Evolutionary conservation across 2,113 vertebrate species (phyloP).

Genomic region (Fulica atra): DNA sequence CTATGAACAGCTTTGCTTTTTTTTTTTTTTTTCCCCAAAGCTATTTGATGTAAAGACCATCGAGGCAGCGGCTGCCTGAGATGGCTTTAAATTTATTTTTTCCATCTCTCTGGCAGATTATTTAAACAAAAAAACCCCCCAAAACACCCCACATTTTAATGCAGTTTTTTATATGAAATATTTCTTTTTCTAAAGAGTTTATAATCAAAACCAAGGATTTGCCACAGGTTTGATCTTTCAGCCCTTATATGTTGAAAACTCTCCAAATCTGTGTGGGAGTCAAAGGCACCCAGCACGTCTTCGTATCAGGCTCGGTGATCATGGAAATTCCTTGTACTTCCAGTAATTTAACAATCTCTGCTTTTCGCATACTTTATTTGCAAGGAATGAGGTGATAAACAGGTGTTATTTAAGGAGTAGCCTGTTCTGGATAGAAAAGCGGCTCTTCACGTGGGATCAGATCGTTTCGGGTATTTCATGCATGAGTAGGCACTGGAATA

Average conservation of each 20-base stretch:
- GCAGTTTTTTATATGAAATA: not conserved
- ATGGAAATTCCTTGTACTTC: not conserved
- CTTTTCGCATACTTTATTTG: not conserved
- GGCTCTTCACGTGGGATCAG: not conserved
- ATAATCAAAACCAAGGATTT: not conserved
- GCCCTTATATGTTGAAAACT: not conserved
- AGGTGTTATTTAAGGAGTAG: not conserved
- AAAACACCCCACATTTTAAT: not conserved
- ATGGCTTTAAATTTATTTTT: not conserved
- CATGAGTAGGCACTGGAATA: conserved; percentile 15
- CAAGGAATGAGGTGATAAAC: conserved; percentile 12
- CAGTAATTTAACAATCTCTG: not conserved
- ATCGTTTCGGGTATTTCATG: not conserved
- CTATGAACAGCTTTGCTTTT: not conserved
- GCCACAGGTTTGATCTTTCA: not conserved
- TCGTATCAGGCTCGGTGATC: not conserved
- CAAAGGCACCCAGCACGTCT: not conserved
- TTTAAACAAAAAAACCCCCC: not conserved
- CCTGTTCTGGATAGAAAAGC: not conserved
- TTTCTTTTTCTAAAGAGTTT: not conserved
- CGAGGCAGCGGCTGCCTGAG: not conserved
- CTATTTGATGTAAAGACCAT: not conserved
- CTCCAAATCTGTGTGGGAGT: not conserved
- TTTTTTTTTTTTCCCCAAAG: not conserved
- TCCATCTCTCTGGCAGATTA: not conserved